Conservation (phyloP, 2,113 vertebrate genomes). For the Chaetura pelagica region DNA sequence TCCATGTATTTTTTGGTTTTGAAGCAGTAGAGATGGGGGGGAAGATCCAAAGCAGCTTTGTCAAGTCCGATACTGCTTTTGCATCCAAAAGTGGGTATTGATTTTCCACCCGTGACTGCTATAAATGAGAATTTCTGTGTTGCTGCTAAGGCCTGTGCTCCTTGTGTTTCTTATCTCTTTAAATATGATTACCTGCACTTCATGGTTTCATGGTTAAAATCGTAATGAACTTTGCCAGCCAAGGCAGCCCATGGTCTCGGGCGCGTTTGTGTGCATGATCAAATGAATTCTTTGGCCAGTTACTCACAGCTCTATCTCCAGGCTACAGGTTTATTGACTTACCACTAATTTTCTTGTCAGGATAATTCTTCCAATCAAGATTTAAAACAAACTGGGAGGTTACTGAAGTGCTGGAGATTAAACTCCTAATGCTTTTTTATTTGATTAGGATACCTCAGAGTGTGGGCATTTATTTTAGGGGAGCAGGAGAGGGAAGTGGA, state of each 20-base stretch:
- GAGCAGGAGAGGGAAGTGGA: not conserved
- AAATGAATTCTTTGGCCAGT: conserved; percentile 7
- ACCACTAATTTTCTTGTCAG: conserved; percentile 78
- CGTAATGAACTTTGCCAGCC: conserved; percentile 65
- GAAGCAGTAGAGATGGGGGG: not conserved
- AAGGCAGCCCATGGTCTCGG: not conserved
- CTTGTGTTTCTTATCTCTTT: conserved; percentile 72
- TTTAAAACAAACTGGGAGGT: conserved; percentile 76
- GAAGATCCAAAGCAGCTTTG: conserved; percentile 31
- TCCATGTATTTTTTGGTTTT: conserved; percentile 15
- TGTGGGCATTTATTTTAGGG: not conserved
- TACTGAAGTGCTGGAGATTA: conserved; percentile 60
- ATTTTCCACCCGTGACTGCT: conserved; percentile 75
- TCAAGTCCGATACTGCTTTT: conserved; percentile 60
- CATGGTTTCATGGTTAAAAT: conserved; percentile 59
- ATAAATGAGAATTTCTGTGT: conserved; percentile 77
- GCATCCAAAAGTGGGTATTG: conserved; percentile 69
- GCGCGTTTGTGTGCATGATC: not conserved
- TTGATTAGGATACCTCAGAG: conserved; percentile 60
- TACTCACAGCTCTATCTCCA: conserved; percentile 61
- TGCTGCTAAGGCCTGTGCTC: conserved; percentile 27
- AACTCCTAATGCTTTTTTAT: conserved; percentile 51
- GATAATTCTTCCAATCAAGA: conserved; percentile 78
- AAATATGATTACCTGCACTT: conserved; percentile 75
- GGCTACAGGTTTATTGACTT: conserved; percentile 75